A percentile compares a stretch with the other conserved stretches of the same genome.
Conservation (phyloP, 2,888 invertebrate species). For the Torymus texanus region DNA sequence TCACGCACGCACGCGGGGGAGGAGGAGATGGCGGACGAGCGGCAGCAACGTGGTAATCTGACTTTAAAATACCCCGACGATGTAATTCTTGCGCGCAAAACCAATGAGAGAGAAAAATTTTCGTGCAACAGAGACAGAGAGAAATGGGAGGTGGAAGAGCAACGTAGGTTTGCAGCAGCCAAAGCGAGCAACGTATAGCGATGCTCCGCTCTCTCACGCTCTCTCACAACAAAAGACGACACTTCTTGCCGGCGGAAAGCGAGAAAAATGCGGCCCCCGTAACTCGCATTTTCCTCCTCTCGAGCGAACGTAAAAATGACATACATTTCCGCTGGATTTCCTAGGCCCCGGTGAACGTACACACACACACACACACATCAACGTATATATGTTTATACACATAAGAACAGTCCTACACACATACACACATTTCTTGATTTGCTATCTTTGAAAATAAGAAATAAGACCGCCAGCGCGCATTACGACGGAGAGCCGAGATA, state of each 20-base stretch:
- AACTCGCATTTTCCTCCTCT: conserved; percentile 55
- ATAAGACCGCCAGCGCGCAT: conserved; percentile 36
- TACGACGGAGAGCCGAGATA: conserved; percentile 32
- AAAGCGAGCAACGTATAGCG: no score
- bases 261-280: conserved; percentile 53
- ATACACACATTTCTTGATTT: conserved; percentile 56
- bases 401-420: no score
- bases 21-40: no score
- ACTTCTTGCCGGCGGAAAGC: conserved; percentile 40
- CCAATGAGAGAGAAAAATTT: conserved; percentile 7
- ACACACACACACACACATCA: neutral
- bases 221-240: conserved; percentile 44
- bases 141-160: conserved; percentile 21
- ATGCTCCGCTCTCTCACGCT: neutral
- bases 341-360: conserved; percentile 12
- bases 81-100: neutral
- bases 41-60: conserved; percentile 1
- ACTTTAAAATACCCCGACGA: conserved; percentile 21
- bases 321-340: conserved; percentile 54
- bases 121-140: conserved; percentile 25
- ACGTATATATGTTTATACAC: neutral
- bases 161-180: neutral
- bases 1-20: no score
- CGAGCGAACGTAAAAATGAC: conserved; percentile 56
- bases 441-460: conserved; percentile 58